Base-by-base conservation (phyloP, 2,888 invertebrate species). In the Meteorus cinctellus region DNA sequence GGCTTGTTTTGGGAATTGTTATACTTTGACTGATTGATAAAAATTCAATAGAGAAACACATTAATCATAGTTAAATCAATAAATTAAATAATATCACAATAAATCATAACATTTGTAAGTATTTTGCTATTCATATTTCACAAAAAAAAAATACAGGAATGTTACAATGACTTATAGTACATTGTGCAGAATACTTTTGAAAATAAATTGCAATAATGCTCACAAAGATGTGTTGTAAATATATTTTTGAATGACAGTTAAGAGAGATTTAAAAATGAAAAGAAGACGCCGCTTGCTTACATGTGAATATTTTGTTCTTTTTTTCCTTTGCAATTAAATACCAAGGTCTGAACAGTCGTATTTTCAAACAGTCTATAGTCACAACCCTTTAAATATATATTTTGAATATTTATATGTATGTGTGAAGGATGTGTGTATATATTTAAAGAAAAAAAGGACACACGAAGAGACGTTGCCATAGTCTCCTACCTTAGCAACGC, bases 401-500 rank as follows among this genome's bases (percentile, higher is more conserved):
- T 19, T 55, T 55, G 4, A n/a, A 66, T 41, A 41, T 41, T 41
- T 59, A 27, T 45, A 62, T 16, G 24, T 24, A 29, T 48, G 27
- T 63, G 27, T 29, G 0, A 19, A 27, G 16, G 24, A 55, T 29
- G 24, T 34, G 16, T 8, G 2, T 34, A 73, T 65, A 65, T 65
- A 10, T 31, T 51, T 14, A 60, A 16, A 24, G 29, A 29, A 24
- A 45, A 31, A 51, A 10, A 41, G n/a, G 48, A 51, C 24, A 59
- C 8, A 59, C 69, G 1, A n/a, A 59, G 34, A 70, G 12, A 48
- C 34, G 59, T 36, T 71, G 45, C 41, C 62, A 45, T 71, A 45
- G 48, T 55, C 19, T 24, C 19, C 62, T 71, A 71, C 66, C 48
- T 74, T 69, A 74, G 70, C 76, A 78, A 72, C 73, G 72, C 76